phyloP scores from a whole-genome alignment of 2,888 invertebrate species.

The Mesorhabditis belari region DNA sequence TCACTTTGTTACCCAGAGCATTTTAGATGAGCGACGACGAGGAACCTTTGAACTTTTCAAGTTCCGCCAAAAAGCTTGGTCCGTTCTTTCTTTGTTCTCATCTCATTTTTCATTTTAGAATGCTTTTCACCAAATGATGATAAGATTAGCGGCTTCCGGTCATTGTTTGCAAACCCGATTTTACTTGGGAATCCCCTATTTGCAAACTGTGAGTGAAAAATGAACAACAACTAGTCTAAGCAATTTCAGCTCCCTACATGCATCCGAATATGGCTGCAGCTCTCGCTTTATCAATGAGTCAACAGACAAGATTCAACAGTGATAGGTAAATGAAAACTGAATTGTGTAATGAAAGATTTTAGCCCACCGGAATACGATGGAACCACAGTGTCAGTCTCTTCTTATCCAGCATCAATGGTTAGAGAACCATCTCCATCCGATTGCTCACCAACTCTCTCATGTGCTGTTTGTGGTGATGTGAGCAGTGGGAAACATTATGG shows the following conservation, averaged over 20 bases:
- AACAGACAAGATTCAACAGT: not conserved
- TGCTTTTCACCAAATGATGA: constrained; percentile 9
- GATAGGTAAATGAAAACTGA: not conserved
- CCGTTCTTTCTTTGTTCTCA: not conserved
- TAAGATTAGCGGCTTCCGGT: constrained; percentile 15
- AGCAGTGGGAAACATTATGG: constrained; percentile 57
- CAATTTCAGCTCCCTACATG: constrained; percentile 1
- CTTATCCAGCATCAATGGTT: constrained; percentile 21
- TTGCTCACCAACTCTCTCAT: constrained; percentile 30
- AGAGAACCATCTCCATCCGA: constrained; percentile 23
- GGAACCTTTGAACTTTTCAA: constrained; percentile 35
- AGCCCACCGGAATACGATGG: constrained; percentile 24
- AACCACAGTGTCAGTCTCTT: constrained; percentile 37
- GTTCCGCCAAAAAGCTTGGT: constrained; percentile 1
- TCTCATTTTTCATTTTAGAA: not conserved
- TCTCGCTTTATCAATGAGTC: constrained; percentile 24
- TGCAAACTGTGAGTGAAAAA: constrained; percentile 8
- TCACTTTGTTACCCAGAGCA: no score
- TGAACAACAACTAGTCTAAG: not conserved
- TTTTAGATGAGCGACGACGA: constrained; percentile 35
- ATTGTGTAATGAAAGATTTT: not conserved
- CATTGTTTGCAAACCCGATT: constrained; percentile 29
- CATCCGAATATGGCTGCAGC: constrained; percentile 29
- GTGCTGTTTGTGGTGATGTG: constrained; percentile 49
- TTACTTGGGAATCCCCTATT: constrained; percentile 24